phyloP scores from a whole-genome alignment of 2,113 vertebrate species.

The Calidris pugnax region DNA sequence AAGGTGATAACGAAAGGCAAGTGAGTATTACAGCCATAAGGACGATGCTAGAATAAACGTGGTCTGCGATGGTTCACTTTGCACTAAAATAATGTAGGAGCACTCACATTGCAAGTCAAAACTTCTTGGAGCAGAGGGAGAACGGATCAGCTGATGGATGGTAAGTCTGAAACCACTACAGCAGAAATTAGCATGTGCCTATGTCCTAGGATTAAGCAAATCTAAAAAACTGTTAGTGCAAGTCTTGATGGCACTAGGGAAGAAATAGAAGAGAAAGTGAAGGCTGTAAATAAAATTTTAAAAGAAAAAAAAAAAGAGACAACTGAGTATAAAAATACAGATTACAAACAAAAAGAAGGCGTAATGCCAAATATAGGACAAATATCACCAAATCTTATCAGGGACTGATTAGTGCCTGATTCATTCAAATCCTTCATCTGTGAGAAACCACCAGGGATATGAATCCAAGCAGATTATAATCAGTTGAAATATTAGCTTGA shows the following conservation, averaged over 20 bases:
- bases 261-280: background rate
- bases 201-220: background rate
- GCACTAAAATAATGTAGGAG: background rate
- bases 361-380: background rate
- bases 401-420: background rate
- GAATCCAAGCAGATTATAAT: conserved; percentile 14
- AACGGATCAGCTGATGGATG: background rate
- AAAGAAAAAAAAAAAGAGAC: background rate
- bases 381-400: background rate
- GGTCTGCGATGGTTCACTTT: background rate
- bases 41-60: background rate
- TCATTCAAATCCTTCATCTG: conserved; percentile 28
- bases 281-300: background rate
- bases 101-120: background rate
- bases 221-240: background rate
- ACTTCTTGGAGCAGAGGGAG: background rate
- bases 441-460: background rate
- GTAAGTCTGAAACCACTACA: background rate
- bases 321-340: background rate
- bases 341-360: background rate
- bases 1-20: background rate
- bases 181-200: background rate
- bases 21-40: background rate
- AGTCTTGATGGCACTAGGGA: background rate
- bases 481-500: conserved; percentile 23